phyloP scores from a whole-genome alignment of 2,888 invertebrate genomes.

The Parasteatoda lunata region DNA sequence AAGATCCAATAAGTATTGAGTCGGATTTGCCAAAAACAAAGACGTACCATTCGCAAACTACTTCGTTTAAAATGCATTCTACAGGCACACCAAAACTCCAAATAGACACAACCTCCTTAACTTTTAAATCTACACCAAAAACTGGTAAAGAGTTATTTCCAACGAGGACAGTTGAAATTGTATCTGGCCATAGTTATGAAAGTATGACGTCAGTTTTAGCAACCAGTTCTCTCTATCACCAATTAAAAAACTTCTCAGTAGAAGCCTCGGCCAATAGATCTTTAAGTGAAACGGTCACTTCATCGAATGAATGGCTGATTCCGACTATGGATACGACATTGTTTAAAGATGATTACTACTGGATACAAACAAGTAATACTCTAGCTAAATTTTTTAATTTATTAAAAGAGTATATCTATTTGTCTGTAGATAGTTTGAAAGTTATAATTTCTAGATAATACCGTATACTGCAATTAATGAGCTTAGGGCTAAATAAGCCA shows the following conservation, averaged over 20 bases:
- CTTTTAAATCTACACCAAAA: neutral
- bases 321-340: constrained; percentile 22
- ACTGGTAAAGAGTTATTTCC: neutral
- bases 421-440: too few species aligned
- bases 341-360: constrained; percentile 58
- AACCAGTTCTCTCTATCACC: constrained; percentile 35
- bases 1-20: constrained; percentile 5
- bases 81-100: too few species aligned
- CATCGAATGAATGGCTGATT: neutral
- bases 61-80: neutral
- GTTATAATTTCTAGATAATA: too few species aligned
- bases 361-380: constrained; percentile 56
- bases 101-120: too few species aligned
- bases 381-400: too few species aligned
- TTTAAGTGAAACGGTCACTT: neutral
- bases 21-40: neutral
- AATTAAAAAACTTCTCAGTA: constrained; percentile 13
- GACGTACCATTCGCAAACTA: neutral
- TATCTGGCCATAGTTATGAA: neutral
- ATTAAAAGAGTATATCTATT: too few species aligned
- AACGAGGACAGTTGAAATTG: neutral
- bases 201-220: constrained; percentile 28
- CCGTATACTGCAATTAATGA: too few species aligned
- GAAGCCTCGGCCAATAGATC: neutral
- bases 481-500: too few species aligned